These are phyloP conservation scores for Hylomyscus alleni DNA, from an alignment of 2,797 vertebrate species.

Conservation along the genomic window DNA sequence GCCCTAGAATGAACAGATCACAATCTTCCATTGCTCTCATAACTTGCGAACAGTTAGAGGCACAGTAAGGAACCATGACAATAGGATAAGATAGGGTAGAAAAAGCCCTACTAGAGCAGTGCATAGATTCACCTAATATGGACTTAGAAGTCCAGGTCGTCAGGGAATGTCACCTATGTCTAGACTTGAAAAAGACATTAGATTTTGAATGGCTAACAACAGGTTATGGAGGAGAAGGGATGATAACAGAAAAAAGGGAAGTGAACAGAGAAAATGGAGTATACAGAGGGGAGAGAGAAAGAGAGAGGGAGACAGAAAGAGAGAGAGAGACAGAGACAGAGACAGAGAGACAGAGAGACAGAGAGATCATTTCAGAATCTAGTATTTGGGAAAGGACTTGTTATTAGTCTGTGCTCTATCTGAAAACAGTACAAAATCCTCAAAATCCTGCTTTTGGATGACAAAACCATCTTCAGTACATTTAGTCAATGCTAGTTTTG, in stretches of 20 bases:
- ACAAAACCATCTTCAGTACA: neutral
- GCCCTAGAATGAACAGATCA: neutral
- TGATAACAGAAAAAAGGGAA: neutral
- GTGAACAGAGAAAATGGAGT: neutral
- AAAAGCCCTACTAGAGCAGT: neutral
- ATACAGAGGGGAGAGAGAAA: neutral
- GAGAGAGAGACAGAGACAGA: no score
- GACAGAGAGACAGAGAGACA: neutral
- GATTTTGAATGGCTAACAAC: neutral
- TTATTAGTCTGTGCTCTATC: neutral
- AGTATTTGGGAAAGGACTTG: neutral
- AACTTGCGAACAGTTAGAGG: neutral
- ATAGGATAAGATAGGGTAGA: neutral
- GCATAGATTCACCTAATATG: neutral
- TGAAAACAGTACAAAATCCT: neutral
- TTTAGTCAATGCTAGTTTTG: neutral
- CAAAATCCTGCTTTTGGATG: neutral
- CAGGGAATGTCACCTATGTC: neutral
- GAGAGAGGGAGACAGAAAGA: neutral
- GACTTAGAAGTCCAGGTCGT: neutral
- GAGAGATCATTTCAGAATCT: neutral
- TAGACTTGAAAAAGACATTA: constrained; percentile 3
- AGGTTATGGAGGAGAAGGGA: neutral
- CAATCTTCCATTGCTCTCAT: neutral
- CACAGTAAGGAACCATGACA: neutral